phyloP scores from a whole-genome alignment of 2,113 vertebrate genomes.

The Nestor notabilis region DNA sequence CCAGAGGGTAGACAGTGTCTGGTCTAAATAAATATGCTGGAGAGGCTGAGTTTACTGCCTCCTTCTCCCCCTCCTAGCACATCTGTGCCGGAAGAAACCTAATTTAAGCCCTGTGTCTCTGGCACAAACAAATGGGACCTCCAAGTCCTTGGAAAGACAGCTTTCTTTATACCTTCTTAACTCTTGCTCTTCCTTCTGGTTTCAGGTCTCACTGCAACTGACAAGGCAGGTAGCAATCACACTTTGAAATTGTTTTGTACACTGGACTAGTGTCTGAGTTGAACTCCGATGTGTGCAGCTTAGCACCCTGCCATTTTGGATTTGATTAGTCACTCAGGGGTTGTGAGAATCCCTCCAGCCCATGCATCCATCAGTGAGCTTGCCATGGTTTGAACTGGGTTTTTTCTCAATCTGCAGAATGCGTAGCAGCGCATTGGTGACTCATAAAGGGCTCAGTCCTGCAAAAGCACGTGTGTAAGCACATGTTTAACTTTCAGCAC shows the following conservation, averaged over 20 bases:
- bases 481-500: neutral
- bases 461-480: neutral
- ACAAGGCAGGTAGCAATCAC: neutral
- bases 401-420: neutral
- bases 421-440: neutral
- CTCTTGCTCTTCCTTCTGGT: neutral
- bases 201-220: neutral
- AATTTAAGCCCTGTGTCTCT: conserved; percentile 29
- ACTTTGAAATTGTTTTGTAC: neutral
- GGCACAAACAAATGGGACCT: neutral
- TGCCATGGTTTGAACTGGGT: neutral
- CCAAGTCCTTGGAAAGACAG: neutral
- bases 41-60: conserved; percentile 26
- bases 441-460: neutral
- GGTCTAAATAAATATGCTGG: neutral
- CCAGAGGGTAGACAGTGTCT: neutral
- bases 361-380: neutral
- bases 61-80: neutral
- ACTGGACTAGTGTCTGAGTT: neutral
- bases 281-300: neutral
- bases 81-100: conserved; percentile 39
- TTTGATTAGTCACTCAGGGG: neutral
- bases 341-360: neutral
- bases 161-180: neutral
- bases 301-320: neutral